Base-by-base conservation (phyloP, 2,113 vertebrate species). In the Dasyprocta punctata region DNA sequence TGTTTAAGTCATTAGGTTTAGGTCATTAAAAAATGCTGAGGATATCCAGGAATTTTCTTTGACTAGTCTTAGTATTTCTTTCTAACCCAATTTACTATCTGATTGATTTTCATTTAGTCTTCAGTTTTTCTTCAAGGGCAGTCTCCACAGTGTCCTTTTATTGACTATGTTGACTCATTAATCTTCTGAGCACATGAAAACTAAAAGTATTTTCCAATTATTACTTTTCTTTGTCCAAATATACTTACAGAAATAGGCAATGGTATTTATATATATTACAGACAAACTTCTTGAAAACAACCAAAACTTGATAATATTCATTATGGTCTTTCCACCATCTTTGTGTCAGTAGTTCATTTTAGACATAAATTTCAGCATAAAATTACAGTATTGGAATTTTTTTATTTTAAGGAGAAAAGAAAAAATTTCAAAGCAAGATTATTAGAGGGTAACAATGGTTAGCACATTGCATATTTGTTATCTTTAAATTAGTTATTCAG, bases 171-270 rank as follows among this genome's bases (percentile, higher is more conserved):
- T 56, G 11, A 86, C 16, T 81, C 61, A 86, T 49, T 90, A 49
- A 58, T 80, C 89, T 95, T 61, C 86, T 71, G 36, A 96, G 56
- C 24, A 69, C 41, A 56, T 56, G 20, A 7, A 73, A 90, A 90
- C 36, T 92, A 69, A 95, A 92, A 90, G 56, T 86, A 33, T 96
- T 92, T 97, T 92, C 58, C n/a, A 89, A 61, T 73, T 87, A 69
- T 94, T 96, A 67, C 41, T 95, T 96, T 67, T 88, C n/a, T 69
- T 78, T 93, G 60, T 78, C 78, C 52, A 96, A 96, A 89, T 28
- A 82, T 83, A 63, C 19, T 13, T 89, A 65, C 16, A 58, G 88
- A 83, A 93, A 63, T 65, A 83, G 81, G 73, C 28, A 89, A 77
- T 96, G 58, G 17, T 36, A 84, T 94, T 93, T 95, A 92, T 58